These are phyloP conservation scores for Alcedo atthis DNA, from an alignment of 2,797 vertebrate genomes.

Conservation along the genomic window DNA sequence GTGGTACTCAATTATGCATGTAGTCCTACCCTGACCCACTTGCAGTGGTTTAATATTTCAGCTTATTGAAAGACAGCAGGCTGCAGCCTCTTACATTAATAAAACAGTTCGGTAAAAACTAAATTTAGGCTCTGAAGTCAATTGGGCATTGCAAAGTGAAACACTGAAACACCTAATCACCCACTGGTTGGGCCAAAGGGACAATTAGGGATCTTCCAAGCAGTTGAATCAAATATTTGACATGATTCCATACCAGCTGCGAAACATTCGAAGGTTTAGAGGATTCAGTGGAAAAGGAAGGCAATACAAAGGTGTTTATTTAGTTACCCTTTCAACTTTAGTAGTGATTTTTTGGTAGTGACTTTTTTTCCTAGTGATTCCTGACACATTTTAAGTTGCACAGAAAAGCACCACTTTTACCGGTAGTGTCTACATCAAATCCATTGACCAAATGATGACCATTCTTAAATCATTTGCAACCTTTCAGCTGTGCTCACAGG, in stretches of 20 bases:
- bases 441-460: background rate
- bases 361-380: background rate
- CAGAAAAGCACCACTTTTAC: background rate
- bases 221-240: background rate
- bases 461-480: background rate
- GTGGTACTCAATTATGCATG: background rate
- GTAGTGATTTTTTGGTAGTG: background rate
- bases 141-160: background rate
- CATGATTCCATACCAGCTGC: background rate
- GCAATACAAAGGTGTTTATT: accelerated
- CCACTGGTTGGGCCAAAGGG: background rate
- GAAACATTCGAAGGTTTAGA: background rate
- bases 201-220: background rate
- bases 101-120: background rate
- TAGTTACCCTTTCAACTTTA: background rate
- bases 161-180: background rate
- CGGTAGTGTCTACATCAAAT: background rate
- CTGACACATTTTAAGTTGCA: background rate
- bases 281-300: background rate
- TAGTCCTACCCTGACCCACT: background rate
- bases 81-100: background rate
- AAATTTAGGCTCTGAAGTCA: background rate
- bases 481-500: background rate
- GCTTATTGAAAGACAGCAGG: background rate
- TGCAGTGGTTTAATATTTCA: background rate